phyloP scores from a whole-genome alignment of 1,140 invertebrate genomes.

The Arion vulgaris region DNA sequence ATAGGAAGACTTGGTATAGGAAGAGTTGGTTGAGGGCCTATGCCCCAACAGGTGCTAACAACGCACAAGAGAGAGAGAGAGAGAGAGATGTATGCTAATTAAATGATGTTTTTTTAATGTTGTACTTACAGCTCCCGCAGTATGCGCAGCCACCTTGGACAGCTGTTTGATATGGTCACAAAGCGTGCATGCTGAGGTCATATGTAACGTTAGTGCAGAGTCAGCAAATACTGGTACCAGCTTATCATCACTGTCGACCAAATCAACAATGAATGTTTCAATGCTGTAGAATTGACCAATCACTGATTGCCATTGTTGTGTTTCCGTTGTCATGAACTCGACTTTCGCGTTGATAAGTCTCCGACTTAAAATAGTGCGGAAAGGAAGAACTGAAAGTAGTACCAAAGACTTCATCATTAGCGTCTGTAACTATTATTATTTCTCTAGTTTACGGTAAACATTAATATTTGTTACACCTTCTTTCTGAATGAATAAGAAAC shows the following conservation, averaged over 20 bases:
- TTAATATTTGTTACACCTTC: no score
- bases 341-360: slow-evolving; percentile 46
- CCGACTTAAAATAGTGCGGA: slow-evolving; percentile 43
- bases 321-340: slow-evolving; percentile 44
- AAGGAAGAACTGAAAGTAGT: slow-evolving; percentile 48
- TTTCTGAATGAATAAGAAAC: no score
- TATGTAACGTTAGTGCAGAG: slow-evolving; percentile 42
- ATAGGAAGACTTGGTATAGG: no score
- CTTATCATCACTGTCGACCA: slow-evolving; percentile 32
- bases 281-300: slow-evolving; percentile 49
- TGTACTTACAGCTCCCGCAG: slow-evolving; percentile 49
- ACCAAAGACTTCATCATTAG: no score
- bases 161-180: slow-evolving; percentile 51
- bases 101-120: no score
- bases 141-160: slow-evolving; percentile 42
- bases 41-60: no score
- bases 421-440: no score
- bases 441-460: no score
- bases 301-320: slow-evolving; percentile 36
- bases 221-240: slow-evolving; percentile 53
- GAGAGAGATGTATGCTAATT: no score
- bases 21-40: no score
- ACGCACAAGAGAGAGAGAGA: no score
- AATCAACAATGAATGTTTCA: slow-evolving; percentile 50
- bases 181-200: slow-evolving; percentile 50